phyloP scores from a whole-genome alignment of 2,113 vertebrate species.

The Spermophilus dauricus region DNA sequence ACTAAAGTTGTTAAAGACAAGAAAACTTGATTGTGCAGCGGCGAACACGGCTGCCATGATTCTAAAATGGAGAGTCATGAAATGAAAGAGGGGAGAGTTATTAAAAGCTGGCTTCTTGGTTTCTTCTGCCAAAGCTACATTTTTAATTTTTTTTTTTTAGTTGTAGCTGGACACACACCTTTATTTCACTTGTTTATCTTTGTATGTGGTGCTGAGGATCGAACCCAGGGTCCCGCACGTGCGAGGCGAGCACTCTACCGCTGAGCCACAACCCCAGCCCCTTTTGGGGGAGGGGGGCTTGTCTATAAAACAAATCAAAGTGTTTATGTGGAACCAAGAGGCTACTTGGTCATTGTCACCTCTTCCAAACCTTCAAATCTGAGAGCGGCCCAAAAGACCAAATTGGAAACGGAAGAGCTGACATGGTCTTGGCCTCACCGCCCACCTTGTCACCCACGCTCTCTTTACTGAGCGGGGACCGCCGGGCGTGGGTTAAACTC shows the following conservation, averaged over 20 bases:
- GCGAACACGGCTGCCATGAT: background rate
- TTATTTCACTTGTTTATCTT: no score
- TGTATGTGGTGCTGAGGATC: no score
- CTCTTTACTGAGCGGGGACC: background rate
- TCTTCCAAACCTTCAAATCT: background rate
- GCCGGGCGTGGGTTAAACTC: no score
- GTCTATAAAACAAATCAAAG: background rate
- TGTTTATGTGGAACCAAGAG: background rate
- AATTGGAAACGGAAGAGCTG: background rate
- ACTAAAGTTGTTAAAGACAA: background rate
- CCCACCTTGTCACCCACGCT: background rate
- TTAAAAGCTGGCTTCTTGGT: background rate
- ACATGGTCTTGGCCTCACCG: background rate
- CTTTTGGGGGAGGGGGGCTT: no score
- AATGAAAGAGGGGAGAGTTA: background rate
- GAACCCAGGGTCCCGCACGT: no score
- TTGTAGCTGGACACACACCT: no score
- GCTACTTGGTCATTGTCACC: background rate
- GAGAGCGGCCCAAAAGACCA: background rate
- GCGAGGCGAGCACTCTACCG: no score
- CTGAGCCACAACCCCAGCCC: no score
- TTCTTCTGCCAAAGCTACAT: background rate
- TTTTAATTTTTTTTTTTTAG: no score
- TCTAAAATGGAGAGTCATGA: background rate
- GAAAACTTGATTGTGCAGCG: background rate